Evolutionary conservation across 1,140 invertebrate genomes (phyloP), one percentile per base, ranked within the genome.

Genomic region (Leptopilina clavipes): DNA sequence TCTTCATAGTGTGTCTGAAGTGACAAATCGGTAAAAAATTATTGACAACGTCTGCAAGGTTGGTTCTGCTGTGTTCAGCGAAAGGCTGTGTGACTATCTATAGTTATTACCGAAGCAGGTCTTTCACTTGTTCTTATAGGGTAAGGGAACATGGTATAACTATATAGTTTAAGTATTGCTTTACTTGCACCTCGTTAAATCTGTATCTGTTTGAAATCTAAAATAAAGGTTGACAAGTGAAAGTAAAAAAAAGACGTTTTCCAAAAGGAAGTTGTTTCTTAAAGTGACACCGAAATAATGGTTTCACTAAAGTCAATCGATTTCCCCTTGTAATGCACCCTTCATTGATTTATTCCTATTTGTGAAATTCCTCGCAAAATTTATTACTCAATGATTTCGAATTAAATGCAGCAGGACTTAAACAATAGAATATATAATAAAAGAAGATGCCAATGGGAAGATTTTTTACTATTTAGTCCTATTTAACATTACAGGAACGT

Each of bases 151-250:
- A 65, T 65, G 59, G 59, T 65, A 31, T 65, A 65, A 25, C 59
- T 65, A 65, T 65, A 65, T 25, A 52, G 48, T 52, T 65, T 25
- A 25, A 65, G 59, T 65, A 65, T 65, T 65, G 59, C 59, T 65
- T 65, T 65, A 65, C 59, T 65, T 65, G 59, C 59, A 65, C 59
- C 59, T 65, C 59, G 59, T 65, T 65, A 65, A 65, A 65, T 65
- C 59, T 65, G 59, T 65, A 65, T 65, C 59, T 65, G 59, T 65
- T 65, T 65, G 59, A 65, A 65, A 65, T 54, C 59, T 65, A 65
- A 65, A 65, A 65, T 65, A 31, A 65, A 65, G 59, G 59, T 65
- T 65, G 59, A 65, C 59, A 65, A 65, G 59, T 65, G 59, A 65
- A 65, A 65, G 59, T 65, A n/a, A 65, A 65, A 25, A 54, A 65